phyloP scores from a whole-genome alignment of 2,888 invertebrate genomes.

The Mythimna loreyi region DNA sequence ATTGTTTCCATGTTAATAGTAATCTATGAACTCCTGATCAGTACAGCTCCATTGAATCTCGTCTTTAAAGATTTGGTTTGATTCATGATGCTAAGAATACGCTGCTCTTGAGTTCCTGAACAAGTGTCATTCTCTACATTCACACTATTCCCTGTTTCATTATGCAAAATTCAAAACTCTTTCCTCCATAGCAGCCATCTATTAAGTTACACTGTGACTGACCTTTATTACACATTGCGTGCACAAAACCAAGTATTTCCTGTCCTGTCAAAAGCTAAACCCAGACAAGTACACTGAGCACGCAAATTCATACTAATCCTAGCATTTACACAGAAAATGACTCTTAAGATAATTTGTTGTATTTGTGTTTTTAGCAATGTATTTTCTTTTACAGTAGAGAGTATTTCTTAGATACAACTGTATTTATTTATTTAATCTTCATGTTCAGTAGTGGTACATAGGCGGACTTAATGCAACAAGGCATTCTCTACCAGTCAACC shows the following conservation, averaged over 20 bases:
- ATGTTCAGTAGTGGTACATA: too few species aligned
- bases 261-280: constrained; percentile 31
- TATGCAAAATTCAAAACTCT: not conserved
- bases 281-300: constrained; percentile 26
- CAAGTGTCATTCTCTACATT: not conserved
- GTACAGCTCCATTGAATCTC: not conserved
- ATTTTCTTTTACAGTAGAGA: constrained; percentile 9
- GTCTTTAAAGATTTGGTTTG: not conserved
- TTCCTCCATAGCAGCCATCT: not conserved
- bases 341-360: constrained; percentile 7
- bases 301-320: constrained; percentile 35
- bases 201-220: constrained; percentile 15
- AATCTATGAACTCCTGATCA: not conserved
- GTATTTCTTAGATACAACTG: not conserved
- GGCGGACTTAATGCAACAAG: too few species aligned
- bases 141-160: not conserved
- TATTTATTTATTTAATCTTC: too few species aligned
- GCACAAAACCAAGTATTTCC: constrained; percentile 40
- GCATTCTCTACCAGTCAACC: too few species aligned
- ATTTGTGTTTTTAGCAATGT: constrained; percentile 4
- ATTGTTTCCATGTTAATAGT: not conserved
- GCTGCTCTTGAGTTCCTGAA: not conserved
- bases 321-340: constrained; percentile 33
- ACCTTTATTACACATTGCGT: constrained; percentile 46
- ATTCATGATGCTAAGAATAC: not conserved